Base-by-base conservation (phyloP, 2,113 vertebrate genomes). In the Cricetomys ansorgei region DNA sequence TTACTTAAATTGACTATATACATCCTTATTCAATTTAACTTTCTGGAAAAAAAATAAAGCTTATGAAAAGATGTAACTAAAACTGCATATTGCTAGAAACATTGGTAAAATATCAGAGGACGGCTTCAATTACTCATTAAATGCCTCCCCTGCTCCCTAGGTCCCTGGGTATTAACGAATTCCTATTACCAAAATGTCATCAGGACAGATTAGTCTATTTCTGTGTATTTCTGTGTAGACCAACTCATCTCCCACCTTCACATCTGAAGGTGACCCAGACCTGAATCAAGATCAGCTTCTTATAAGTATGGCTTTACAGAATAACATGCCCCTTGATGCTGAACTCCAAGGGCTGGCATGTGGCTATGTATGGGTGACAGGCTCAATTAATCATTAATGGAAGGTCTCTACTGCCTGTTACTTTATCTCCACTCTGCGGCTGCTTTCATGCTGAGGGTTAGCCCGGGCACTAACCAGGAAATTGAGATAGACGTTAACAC, bases 331-430 rank as follows among this genome's bases (percentile, higher is more conserved):
- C 31, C 65, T 79, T 25, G 29, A 64, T 57, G 6, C 13, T 92
- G 55, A 73, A 43, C 15, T 96, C 81, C 21, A 9, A 40, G 85
- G 76, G 37, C 81, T 96, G 23, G 9, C 69, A 27, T 88, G 80
- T 67, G 43, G 29, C 31, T 94, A n/a, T 75, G 43, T 59, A 87
- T 31, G 94, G 76, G 55, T 87, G 72, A 88, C 17, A 73, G 62
- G 10, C 72, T 73, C 64, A 88, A 29, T 97, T 95, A 95, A 97
- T 97, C 80, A 94, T 92, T 90, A 92, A 94, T 75, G 64, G 27
- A 37, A 91, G 81, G 9, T 88, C 29, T 73, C 67, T 16, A 48
- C 50, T 34, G 29, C 80, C 62, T 77, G 80, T 85, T 72, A 88
- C 70, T 92, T 70, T 94, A 89, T 90, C 91, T 92, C 37, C 13